Evolutionary conservation across 1,140 invertebrate species (phyloP), one percentile per base, ranked within the genome.

Genomic region (Drosophila insularis): DNA sequence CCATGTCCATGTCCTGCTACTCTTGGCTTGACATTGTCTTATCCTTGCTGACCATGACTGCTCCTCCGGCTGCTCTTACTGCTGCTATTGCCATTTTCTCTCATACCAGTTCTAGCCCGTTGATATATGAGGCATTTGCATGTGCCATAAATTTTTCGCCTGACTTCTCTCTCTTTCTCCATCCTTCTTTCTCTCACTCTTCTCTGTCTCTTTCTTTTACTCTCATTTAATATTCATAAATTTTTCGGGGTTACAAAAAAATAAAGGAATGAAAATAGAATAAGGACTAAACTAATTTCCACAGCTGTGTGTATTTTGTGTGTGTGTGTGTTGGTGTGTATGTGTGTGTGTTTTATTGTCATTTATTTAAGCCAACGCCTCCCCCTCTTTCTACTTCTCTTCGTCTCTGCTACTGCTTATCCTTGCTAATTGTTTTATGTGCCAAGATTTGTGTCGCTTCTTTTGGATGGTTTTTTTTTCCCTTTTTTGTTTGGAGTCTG

Each of bases 141-240:
- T 87, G 84, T 89, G 75, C 82, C 77, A 87, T 87, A 87, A 87
- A 82, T 87, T 86, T 27, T 59, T 50, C 43, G 67, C 75, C 43
- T 50, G 43, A 50, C 43, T 50, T 50, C 17, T 50, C 68, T 70
- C 65, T 68, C 74, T 71, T 58, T 58, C 59, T 27, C 27, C 27
- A 27, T 27, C 27, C 27, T 27, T 27, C 27, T 27, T 6, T 63
- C 64, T 59, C 43, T 13, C 27, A 7, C 21, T 43, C 7, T 37
- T 19, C 21, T 17, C 21, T 2, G 39, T 31, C 14, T n/a, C 14
- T 7, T n/a, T 58, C 17, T 71, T 63, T 21, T 55, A 67, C 64
- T 35, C 82, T 87, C 82, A 87, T 87, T 89, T 87, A 86, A 89
- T 86, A 87, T 86, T 86, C 81, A 86, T 86, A 86, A 86, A 86